Base-by-base conservation (phyloP, 2,888 invertebrate genomes). In the Parapristionchus giblindavisi region DNA sequence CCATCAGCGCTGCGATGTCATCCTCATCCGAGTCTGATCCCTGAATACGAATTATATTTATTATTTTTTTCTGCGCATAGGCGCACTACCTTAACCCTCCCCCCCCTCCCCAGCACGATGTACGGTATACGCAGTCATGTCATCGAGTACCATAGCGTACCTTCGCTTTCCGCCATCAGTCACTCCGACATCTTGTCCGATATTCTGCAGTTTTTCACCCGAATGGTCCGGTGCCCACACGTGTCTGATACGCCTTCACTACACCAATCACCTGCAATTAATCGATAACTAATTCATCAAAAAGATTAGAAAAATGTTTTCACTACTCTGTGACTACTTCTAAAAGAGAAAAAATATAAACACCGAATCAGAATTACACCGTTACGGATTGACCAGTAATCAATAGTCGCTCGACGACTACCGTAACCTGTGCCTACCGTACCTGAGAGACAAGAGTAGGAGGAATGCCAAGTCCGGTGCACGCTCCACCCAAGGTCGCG, bases 141-240 rank as follows among this genome's bases (percentile, higher is more conserved):
- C n/a, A n/a, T n/a, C n/a, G n/a, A n/a, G n/a, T n/a, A n/a, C n/a
- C n/a, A n/a, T n/a, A 4, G 27, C 38, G 1, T 51, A 77, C 75
- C 99, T 92, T 48, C 99, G 92, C 89, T 93, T 93, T 76, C 99
- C 91, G 86, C 93, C 93, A 4, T 98, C 99, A 3, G 98, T 98
- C 21, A 96, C 96, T 38, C 98, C 98, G 84, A 87, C 79, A 75
- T 87, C 85, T 38, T 82, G 78, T 65, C 85, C 87, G 60, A 87
- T 84, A 40, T 48, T 32, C 65, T 87, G 87, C 70, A 87, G 76
- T 32, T 80, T 77, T 17, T 83, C 82, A 6, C 87, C 87, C 99
- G 90, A 99, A 98, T 17, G 97, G 96, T 14, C 99, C 99, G 88
- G 95, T 94, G 14, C 99, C 99, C 0, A 99, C 99, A 78, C 99